Evolutionary conservation across 2,113 vertebrate genomes (phyloP), one percentile per base, ranked within the genome.

Genomic region (Trichechus manatus): DNA sequence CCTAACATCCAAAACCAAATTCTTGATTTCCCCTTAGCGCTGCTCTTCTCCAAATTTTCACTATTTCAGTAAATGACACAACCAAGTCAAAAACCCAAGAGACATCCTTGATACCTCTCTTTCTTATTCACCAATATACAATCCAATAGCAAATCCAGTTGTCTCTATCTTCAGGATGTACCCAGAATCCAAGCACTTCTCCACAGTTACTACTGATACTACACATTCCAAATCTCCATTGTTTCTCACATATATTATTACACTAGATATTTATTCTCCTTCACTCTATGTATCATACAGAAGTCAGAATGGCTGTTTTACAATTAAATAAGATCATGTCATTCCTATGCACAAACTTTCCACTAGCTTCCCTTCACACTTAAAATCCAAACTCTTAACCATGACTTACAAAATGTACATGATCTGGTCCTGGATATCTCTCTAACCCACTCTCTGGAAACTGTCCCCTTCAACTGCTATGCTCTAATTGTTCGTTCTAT

Each of bases 301-400:
- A 88, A 50, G 23, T 4, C 82, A 97, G 20, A 93, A 61, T 68
- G 88, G 89, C 66, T 50, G 39, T 66, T 92, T 86, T 86, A 33
- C 68, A 92, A 85, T 53, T 91, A 93, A 27, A 9, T 59, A 84
- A 89, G n/a, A 92, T 70, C 5, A 39, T 59, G 22, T 89, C 25
- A 64, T 66, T 93, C 10, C 15, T 83, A 70, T 7, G 15, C 13
- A 64, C 20, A 78, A 42, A 82, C n/a, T 9, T 95, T 80, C 39
- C 39, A 63, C 77, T 8, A 79, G 42, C 63, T 94, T 84, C 42
- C 56, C 9, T 91, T 47, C 22, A 95, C 29, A 87, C 50, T 66
- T 84, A 88, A 91, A 89, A 83, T 78, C 17, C 47, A 92, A 94
- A 83, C 33, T 72, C 77, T 81, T 86, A 83, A 91, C 1, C 22